These are phyloP conservation scores for Nasonia giraulti DNA, from an alignment of 1,140 invertebrate species.

Conservation along the genomic window DNA sequence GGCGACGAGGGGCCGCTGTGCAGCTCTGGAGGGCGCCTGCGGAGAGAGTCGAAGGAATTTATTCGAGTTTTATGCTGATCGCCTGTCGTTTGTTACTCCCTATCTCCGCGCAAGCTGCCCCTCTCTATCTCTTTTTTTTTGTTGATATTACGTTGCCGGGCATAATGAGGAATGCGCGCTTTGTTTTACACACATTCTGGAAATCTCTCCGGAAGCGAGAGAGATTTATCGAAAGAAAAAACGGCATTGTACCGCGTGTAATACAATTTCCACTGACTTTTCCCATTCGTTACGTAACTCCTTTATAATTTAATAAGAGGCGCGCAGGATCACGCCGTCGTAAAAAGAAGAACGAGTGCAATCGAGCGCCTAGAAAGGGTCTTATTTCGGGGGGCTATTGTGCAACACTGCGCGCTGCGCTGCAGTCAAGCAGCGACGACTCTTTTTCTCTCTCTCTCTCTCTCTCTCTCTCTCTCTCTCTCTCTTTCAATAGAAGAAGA, in stretches of 20 bases:
- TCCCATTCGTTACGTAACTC: background rate
- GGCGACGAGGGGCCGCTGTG: background rate
- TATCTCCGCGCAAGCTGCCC: background rate
- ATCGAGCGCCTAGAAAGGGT: slow-evolving; percentile 37
- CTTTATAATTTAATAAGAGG: slow-evolving; percentile 30
- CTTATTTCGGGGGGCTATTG: slow-evolving; percentile 39
- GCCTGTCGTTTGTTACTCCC: background rate
- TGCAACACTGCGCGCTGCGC: background rate
- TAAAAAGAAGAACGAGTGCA: slow-evolving; percentile 36
- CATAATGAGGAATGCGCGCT: background rate
- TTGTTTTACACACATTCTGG: background rate
- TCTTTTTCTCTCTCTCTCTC: slow-evolving; percentile 22
- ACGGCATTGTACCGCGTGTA: background rate
- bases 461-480: slow-evolving; percentile 18
- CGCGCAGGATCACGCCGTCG: slow-evolving; percentile 15
- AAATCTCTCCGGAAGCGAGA: background rate
- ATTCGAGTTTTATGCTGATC: slow-evolving; percentile 40
- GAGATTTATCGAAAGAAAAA: background rate
- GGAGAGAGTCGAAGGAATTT: slow-evolving; percentile 1
- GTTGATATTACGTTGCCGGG: background rate
- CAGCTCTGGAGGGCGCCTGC: background rate
- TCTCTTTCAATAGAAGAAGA: slow-evolving; percentile 30
- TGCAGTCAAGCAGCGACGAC: slow-evolving; percentile 1
- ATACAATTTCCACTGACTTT: slow-evolving; percentile 9
- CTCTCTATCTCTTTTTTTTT: background rate